Percentiles rank a stretch among this genome's conserved stretches.
Conservation (phyloP, 2,113 vertebrate genomes). For the Chaetorhynchus papuensis region DNA sequence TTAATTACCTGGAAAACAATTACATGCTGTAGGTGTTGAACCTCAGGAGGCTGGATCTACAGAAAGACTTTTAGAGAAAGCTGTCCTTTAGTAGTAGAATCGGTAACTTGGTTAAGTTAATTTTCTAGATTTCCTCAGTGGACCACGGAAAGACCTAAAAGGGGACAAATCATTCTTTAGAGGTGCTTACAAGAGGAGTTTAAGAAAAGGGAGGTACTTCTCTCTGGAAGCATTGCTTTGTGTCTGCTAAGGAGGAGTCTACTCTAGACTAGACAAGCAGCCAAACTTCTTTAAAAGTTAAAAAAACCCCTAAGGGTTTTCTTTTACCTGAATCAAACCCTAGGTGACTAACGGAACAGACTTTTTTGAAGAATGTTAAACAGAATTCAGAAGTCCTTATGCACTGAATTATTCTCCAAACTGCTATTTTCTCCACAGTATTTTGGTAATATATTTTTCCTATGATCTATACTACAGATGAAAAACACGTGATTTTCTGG, state of each 20-base stretch:
- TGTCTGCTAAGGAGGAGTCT: not conserved
- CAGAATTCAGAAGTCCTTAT: not conserved
- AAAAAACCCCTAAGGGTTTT: not conserved
- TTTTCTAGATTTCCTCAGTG: not conserved
- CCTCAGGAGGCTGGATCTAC: not conserved
- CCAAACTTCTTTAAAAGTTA: not conserved
- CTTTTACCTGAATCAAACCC: not conserved
- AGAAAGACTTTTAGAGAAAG: not conserved
- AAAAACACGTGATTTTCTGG: not conserved
- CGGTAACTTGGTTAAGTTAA: not conserved
- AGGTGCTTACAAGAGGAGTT: not conserved
- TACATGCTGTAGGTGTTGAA: not conserved
- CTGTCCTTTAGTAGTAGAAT: not conserved
- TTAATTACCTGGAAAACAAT: not conserved
- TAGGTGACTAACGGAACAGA: not conserved
- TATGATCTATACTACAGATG: not conserved
- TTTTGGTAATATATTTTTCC: not conserved
- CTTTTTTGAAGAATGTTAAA: not conserved
- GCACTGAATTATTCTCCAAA: not conserved
- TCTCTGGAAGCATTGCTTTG: not conserved
- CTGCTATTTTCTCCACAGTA: not conserved
- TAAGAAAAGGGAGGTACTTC: not conserved
- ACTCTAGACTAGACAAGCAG: not conserved
- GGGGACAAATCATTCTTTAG: not conserved
- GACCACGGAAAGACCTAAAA: not conserved